Percentiles rank a stretch among this genome's conserved stretches.
These are phyloP conservation scores for Polietes domitor DNA, from an alignment of 2,888 invertebrate species.

Conservation along the genomic window DNA sequence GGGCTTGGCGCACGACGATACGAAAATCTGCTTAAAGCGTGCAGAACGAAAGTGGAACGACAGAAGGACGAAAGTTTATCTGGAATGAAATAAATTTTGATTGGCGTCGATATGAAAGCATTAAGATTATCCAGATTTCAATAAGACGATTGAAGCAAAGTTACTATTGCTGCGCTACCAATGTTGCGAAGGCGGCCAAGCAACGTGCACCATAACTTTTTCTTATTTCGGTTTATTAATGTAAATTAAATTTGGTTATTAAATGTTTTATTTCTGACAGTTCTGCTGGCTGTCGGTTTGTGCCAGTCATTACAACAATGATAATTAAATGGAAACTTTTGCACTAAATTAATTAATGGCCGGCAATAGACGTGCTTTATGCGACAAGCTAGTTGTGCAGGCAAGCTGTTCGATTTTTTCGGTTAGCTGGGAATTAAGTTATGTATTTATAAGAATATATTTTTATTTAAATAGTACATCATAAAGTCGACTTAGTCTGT, in stretches of 20 bases:
- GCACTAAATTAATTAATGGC: neutral
- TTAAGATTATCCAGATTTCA: slow-evolving; percentile 29
- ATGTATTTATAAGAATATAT: too few relatives aligned
- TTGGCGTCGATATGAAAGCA: slow-evolving; percentile 48
- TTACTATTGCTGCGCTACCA: neutral
- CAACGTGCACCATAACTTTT: neutral
- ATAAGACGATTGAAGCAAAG: neutral
- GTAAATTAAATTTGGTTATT: slow-evolving; percentile 18
- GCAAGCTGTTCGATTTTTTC: too few relatives aligned
- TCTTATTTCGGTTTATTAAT: slow-evolving; percentile 1
- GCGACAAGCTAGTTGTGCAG: too few relatives aligned
- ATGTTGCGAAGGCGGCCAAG: neutral
- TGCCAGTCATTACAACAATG: neutral
- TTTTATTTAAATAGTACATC: too few relatives aligned
- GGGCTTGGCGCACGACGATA: neutral
- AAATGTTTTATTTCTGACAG: neutral
- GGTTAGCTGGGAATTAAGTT: too few relatives aligned
- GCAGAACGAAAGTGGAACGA: neutral
- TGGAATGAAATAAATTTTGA: slow-evolving; percentile 43
- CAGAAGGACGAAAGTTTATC: neutral
- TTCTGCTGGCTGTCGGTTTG: neutral
- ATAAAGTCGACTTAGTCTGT: too few relatives aligned
- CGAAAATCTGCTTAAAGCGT: neutral
- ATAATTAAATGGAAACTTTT: slow-evolving; percentile 21
- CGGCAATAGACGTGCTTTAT: too few relatives aligned